Evolutionary conservation across 2,113 vertebrate genomes (phyloP), one percentile per base, ranked within the genome.

Genomic region (Polyodon spathula): DNA sequence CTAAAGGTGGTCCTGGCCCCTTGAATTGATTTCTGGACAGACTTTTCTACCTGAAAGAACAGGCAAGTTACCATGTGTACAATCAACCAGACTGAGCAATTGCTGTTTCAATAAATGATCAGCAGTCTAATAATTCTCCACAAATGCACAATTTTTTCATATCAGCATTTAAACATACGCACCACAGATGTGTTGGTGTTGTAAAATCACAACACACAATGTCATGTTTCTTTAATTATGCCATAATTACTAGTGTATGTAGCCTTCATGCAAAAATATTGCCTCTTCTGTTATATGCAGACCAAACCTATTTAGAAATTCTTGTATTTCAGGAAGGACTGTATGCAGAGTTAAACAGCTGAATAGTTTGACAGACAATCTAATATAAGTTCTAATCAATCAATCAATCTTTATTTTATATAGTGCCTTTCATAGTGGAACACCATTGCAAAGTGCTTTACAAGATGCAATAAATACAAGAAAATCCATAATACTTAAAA

Each of bases 11-110:
- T 85, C 44, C 78, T 99, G 78, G 94, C 94, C 76, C 94, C 96
- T 40, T 98, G 94, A 65, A 86, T 99, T 58, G 96, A 69, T 91
- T 99, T 71, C 84, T 99, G 37, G 96, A 99, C 78, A 92, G 95
- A 62, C 89, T 99, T 65, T 97, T 91, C 75, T 99, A 91, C 74
- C 84, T 99, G 54, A 94, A 94, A 77, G 96, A 99, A 70, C 93
- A 97, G 93, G 95, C 97, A 91, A 83, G 65, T 67, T 68, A 70
- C 38, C 66, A 15, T n/a, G 2, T 58, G 17, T 12, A 50, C 46
- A 50, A 14, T 50, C 10, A 50, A 50, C 11, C 11, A 12, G 11
- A 12, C 4, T 14, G 11, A 50, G 46, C 11, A 50, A 50, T 10
- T 14, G 5, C 46, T 50, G 46, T 50, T 50, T 50, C n/a, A 10